Percentiles rank a stretch among this genome's conserved stretches.
phyloP scores from a whole-genome alignment of 2,888 invertebrate species.

The Athripsodes cinereus region DNA sequence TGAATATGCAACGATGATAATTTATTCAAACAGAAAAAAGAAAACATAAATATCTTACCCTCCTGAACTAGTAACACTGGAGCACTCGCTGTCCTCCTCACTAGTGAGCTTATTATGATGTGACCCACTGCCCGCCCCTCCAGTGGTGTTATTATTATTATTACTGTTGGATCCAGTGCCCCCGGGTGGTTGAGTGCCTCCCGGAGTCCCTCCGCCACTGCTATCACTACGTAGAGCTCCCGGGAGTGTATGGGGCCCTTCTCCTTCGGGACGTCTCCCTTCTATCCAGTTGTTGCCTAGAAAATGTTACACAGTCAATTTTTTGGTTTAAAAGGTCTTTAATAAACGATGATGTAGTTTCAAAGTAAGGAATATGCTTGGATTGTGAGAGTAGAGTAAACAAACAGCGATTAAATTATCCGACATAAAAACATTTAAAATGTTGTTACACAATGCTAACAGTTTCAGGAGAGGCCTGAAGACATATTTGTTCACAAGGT shows the following conservation, averaged over 20 bases:
- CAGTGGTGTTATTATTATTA: slow-evolving; percentile 42
- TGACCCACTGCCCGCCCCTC: slow-evolving; percentile 36
- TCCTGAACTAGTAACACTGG: slow-evolving; percentile 83
- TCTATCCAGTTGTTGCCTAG: slow-evolving; percentile 32
- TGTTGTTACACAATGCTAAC: too few species aligned
- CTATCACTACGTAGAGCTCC: slow-evolving; percentile 31
- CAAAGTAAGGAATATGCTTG: too few species aligned
- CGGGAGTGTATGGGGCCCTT: slow-evolving; percentile 28
- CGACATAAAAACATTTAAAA: too few species aligned
- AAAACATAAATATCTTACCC: slow-evolving; percentile 52
- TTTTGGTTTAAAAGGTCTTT: too few species aligned
- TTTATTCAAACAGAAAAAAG: too few species aligned
- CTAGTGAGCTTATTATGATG: slow-evolving; percentile 64
- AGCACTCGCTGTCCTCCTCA: slow-evolving; percentile 78
- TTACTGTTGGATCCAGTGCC: slow-evolving; percentile 34
- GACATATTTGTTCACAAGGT: too few species aligned
- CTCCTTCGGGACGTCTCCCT: slow-evolving; percentile 38
- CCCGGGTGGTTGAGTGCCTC: slow-evolving; percentile 30
- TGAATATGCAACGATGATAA: too few species aligned
- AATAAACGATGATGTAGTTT: too few species aligned
- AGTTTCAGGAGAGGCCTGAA: too few species aligned
- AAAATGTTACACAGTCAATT: too few species aligned
- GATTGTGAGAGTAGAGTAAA: too few species aligned
- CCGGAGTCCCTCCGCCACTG: slow-evolving; percentile 38
- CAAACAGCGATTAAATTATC: too few species aligned